phyloP scores from a whole-genome alignment of 2,888 invertebrate genomes.

The Sinhomidia bicolor region DNA sequence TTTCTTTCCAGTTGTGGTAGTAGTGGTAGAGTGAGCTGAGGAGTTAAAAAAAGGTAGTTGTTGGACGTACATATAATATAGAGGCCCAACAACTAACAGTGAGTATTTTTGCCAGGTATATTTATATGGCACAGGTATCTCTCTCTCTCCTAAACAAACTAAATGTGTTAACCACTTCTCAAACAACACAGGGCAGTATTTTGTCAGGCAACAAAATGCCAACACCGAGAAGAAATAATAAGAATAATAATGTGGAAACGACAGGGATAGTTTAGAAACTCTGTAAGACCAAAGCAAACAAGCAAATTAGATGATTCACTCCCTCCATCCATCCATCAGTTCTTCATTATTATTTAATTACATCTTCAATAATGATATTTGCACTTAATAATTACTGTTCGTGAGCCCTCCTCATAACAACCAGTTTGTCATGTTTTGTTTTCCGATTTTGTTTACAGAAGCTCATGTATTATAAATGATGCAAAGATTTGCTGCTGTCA shows the following conservation, averaged over 20 bases:
- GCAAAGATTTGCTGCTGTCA: constrained; percentile 13
- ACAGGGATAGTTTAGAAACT: not conserved
- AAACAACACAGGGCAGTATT: not conserved
- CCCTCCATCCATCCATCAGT: constrained; percentile 9
- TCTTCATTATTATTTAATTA: constrained; percentile 61
- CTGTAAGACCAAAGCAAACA: constrained; percentile 3
- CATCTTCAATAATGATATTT: constrained; percentile 60
- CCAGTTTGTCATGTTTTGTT: constrained; percentile 57
- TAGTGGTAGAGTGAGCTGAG: not conserved
- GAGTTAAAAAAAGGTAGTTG: not conserved
- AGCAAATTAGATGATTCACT: constrained; percentile 49
- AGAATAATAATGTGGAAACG: not conserved
- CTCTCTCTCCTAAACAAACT: not conserved
- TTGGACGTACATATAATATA: no score
- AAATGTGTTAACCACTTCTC: constrained; percentile 53
- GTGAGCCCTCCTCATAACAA: constrained; percentile 36
- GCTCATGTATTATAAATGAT: not conserved
- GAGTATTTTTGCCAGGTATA: not conserved
- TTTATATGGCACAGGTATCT: not conserved
- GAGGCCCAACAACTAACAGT: no score
- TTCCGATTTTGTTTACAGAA: not conserved
- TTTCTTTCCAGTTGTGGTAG: not conserved
- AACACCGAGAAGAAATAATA: not conserved
- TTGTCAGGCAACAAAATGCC: not conserved
- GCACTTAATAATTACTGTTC: constrained; percentile 64